Conservation (phyloP, 2,888 invertebrate species). For the Drosophila prolongata region DNA sequence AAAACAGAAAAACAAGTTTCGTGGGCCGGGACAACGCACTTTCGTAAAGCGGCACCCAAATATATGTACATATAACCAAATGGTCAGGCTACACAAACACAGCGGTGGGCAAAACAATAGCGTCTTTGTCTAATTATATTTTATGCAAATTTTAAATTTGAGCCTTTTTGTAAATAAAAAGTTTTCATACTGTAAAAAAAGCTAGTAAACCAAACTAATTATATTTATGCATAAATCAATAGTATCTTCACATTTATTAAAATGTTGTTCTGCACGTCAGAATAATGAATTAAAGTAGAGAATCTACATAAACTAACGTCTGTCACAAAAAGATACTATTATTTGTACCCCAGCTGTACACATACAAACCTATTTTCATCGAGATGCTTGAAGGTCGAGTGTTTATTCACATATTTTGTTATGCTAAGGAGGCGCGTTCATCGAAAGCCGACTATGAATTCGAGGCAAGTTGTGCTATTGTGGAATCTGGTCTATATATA, state of each 20-base stretch:
- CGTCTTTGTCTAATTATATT: not conserved
- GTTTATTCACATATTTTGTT: constrained; percentile 33
- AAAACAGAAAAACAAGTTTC: constrained; percentile 36
- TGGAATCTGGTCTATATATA: constrained; percentile 31
- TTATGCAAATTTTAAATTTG: not conserved
- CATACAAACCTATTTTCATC: constrained; percentile 26
- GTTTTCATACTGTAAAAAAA: too few relatives aligned
- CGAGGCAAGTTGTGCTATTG: constrained; percentile 26
- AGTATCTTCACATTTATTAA: too few relatives aligned
- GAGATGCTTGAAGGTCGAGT: constrained; percentile 46
- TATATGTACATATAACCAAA: constrained; percentile 23
- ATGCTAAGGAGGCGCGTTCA: constrained; percentile 32
- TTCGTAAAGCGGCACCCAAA: constrained; percentile 27
- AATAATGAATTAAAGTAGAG: too few relatives aligned
- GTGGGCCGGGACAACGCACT: constrained; percentile 35
- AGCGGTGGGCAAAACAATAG: not conserved
- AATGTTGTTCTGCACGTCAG: too few relatives aligned
- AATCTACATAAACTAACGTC: not conserved
- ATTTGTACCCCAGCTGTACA: constrained; percentile 2
- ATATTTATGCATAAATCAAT: too few relatives aligned
- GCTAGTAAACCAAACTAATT: too few relatives aligned
- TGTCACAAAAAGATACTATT: not conserved
- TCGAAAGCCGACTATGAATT: constrained; percentile 30
- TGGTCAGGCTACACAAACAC: constrained; percentile 8
- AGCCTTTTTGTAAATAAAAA: too few relatives aligned